Conservation (phyloP, 1,140 invertebrate genomes). For the Drosophila eugracilis region DNA sequence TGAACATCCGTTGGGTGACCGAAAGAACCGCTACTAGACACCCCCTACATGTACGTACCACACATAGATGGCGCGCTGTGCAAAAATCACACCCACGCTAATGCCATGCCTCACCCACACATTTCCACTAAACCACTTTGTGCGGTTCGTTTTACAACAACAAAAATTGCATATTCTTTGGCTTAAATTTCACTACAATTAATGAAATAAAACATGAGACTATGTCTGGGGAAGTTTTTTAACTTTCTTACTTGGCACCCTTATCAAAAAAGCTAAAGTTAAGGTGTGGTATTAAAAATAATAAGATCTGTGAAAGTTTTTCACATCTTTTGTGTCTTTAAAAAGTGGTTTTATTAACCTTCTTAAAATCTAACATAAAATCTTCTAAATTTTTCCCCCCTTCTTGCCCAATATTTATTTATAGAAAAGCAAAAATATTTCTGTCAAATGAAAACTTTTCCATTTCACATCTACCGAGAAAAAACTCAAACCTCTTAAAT, state of each 20-base stretch:
- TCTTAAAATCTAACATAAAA: not conserved
- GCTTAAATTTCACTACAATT: conserved; percentile 53
- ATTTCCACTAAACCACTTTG: conserved; percentile 13
- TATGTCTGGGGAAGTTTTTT: not conserved
- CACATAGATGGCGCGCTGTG: not conserved
- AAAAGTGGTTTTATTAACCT: too few relatives aligned
- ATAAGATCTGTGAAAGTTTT: too few relatives aligned
- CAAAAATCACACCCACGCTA: conserved; percentile 14
- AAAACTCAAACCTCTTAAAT: not conserved
- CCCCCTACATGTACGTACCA: conserved; percentile 10
- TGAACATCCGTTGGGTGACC: conserved; percentile 58
- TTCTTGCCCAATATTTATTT: not conserved
- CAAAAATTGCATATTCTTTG: conserved; percentile 18
- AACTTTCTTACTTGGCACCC: too few relatives aligned
- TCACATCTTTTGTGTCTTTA: too few relatives aligned
- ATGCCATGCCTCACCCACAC: conserved; percentile 8
- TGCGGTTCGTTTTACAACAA: conserved; percentile 14
- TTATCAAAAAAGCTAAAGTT: not conserved
- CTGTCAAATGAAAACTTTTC: not conserved
- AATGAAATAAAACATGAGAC: conserved; percentile 12
- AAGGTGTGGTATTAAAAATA: not conserved
- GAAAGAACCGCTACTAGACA: conserved; percentile 15
- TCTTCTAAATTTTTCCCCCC: not conserved
- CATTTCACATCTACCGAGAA: conserved; percentile 1
- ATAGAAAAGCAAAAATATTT: not conserved